These are phyloP conservation scores for Malaclemys terrapin DNA, from an alignment of 2,113 vertebrate species.

Conservation along the genomic window DNA sequence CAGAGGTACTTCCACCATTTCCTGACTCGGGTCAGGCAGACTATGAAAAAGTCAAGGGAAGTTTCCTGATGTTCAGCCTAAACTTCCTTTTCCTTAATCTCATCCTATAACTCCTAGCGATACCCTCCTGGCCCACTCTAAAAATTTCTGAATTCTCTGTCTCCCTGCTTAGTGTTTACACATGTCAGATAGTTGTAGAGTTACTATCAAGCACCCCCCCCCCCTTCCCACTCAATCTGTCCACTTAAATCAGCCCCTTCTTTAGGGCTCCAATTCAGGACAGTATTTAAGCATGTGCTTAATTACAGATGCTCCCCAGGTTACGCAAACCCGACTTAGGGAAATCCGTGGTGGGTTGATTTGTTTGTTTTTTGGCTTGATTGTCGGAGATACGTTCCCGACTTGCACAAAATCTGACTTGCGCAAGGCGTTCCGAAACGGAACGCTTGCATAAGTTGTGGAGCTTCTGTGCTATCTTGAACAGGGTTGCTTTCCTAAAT, in stretches of 20 bases:
- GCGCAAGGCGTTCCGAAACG: too few species aligned
- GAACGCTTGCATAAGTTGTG: too few species aligned
- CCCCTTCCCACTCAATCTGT: too few species aligned
- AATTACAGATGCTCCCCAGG: too few species aligned
- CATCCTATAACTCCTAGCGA: neutral
- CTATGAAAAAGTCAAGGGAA: neutral
- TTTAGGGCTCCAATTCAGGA: neutral
- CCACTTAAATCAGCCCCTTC: neutral
- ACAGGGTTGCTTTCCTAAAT: neutral
- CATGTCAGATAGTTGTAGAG: neutral
- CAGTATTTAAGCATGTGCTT: neutral
- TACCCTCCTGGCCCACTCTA: neutral
- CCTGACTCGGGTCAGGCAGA: neutral
- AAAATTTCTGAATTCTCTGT: neutral
- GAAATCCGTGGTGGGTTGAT: too few species aligned
- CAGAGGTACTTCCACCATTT: neutral
- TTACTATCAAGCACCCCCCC: neutral
- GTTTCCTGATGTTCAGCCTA: constrained; percentile 11
- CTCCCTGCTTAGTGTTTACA: constrained; percentile 5
- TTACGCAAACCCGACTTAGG: too few species aligned
- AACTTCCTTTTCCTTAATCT: constrained; percentile 63
- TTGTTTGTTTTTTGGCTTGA: too few species aligned
- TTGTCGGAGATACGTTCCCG: too few species aligned
- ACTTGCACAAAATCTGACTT: too few species aligned
- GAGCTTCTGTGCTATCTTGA: neutral